Base-by-base conservation (phyloP, 2,888 invertebrate genomes). In the Drosophila birchii region DNA sequence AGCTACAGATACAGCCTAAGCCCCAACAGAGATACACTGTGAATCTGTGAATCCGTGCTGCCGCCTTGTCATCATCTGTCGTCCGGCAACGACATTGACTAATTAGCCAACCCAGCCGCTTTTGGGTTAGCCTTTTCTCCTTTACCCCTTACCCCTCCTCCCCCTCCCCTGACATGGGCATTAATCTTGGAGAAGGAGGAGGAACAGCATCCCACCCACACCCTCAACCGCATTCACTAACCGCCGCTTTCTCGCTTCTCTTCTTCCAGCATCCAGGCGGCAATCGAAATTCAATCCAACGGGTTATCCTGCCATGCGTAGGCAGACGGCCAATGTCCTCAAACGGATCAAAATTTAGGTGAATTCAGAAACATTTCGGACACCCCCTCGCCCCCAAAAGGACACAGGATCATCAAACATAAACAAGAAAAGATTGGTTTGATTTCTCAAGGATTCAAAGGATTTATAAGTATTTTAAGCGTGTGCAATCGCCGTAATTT, bases 281-380 rank as follows among this genome's bases (percentile, higher is more conserved):
- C 59, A 61, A 56, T n/a, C 55, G 43, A 56, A 47, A 44, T 7
- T 41, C 16, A 11, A 44, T 41, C 29, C 75, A 47, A 41, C 41
- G 47, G 51, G 61, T 36, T 71, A 72, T 62, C 45, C 58, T 49
- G 61, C 60, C 58, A 71, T 67, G 60, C 72, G 75, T 45, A 56
- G 76, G 54, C 81, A 78, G 61, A 63, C 75, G 16, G 34, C 34
- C 41, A 86, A 81, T 68, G 87, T 86, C 78, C 88, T 75, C 6
- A 75, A 72, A 78, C 88, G 84, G 83, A 75, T 88, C 84, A 84
- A 84, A 84, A 84, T 84, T 84, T 84, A 84, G 75, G 49, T 44
- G 56, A 84, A 84, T 88, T 84, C 58, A 53, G 58, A 53, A 75
- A 18, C 56, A 74, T 84, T 84, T 84, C 88, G 86, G 85, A 70